Evolutionary conservation across 1,140 invertebrate genomes (phyloP).

Genomic region (Drosophila arizonae): DNA sequence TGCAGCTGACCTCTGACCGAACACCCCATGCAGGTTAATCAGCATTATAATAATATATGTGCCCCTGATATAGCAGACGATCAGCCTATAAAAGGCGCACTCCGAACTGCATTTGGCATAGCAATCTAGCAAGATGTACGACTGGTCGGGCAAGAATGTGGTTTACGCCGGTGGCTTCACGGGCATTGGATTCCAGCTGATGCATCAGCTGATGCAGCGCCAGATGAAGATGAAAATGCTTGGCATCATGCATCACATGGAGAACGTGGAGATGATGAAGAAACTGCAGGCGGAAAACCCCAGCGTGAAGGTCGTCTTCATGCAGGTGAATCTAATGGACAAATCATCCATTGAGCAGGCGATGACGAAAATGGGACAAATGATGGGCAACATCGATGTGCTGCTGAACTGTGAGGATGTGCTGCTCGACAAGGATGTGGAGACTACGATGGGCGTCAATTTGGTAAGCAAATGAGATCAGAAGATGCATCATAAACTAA

Average conservation of each 20-base stretch:
- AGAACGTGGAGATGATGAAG: slow-evolving; percentile 75
- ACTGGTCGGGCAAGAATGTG: slow-evolving; percentile 75
- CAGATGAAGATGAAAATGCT: slow-evolving; percentile 63
- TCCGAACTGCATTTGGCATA: too few species aligned
- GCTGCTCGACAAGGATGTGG: slow-evolving; percentile 74
- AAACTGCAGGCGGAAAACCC: slow-evolving; percentile 66
- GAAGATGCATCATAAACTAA: too few species aligned
- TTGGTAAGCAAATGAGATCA: slow-evolving; percentile 49
- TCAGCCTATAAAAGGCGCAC: slow-evolving; percentile 31
- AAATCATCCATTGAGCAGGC: slow-evolving; percentile 61
- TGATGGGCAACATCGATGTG: slow-evolving; percentile 72
- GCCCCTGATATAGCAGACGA: not conserved
- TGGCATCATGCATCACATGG: slow-evolving; percentile 69
- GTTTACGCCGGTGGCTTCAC: slow-evolving; percentile 69
- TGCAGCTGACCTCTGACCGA: slow-evolving; percentile 5
- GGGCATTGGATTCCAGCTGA: slow-evolving; percentile 71
- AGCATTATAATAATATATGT: not conserved
- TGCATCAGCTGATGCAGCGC: slow-evolving; percentile 67
- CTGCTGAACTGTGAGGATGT: slow-evolving; percentile 72
- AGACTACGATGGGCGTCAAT: slow-evolving; percentile 72
- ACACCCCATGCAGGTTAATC: not conserved
- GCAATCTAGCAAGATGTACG: slow-evolving; percentile 55
- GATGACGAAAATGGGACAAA: slow-evolving; percentile 57
- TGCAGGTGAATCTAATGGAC: slow-evolving; percentile 71
- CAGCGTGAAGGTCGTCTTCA: slow-evolving; percentile 56